Conservation (phyloP, 1,140 invertebrate species). For the Saccostrea glomerata region DNA sequence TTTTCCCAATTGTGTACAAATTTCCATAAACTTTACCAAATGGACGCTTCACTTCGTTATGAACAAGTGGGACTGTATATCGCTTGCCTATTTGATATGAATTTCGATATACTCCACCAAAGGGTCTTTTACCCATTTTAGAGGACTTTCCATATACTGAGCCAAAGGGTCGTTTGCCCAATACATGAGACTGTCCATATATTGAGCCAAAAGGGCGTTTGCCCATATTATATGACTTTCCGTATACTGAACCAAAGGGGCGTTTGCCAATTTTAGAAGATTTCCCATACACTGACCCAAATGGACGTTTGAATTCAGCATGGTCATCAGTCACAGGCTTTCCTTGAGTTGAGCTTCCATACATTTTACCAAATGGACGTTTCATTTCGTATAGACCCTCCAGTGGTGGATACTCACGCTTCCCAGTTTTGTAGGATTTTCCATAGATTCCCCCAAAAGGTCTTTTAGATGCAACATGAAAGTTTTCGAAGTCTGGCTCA, state of each 20-base stretch:
- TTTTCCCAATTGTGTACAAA: constrained; percentile 9
- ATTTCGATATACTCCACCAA: constrained; percentile 15
- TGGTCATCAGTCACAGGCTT: neutral
- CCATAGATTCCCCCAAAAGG: constrained; percentile 24
- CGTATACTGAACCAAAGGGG: neutral
- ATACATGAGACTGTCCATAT: too few relatives aligned
- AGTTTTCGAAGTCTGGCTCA: neutral
- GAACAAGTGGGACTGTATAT: neutral
- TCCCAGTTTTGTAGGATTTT: neutral
- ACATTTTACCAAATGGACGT: neutral
- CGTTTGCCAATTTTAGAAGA: neutral
- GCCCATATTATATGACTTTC: constrained; percentile 1
- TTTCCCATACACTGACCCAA: neutral
- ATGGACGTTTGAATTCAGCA: neutral
- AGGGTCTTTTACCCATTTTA: neutral
- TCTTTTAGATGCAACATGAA: neutral
- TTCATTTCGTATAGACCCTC: neutral
- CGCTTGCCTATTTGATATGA: constrained; percentile 20
- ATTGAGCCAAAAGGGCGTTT: neutral
- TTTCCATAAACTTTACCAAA: constrained; percentile 18
- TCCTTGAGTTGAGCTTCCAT: neutral
- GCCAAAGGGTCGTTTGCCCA: neutral
- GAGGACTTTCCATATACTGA: neutral
- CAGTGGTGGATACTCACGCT: neutral
- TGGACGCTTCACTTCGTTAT: neutral